Evolutionary conservation across 2,888 invertebrate species (phyloP).

Genomic region (Amiota communis): DNA sequence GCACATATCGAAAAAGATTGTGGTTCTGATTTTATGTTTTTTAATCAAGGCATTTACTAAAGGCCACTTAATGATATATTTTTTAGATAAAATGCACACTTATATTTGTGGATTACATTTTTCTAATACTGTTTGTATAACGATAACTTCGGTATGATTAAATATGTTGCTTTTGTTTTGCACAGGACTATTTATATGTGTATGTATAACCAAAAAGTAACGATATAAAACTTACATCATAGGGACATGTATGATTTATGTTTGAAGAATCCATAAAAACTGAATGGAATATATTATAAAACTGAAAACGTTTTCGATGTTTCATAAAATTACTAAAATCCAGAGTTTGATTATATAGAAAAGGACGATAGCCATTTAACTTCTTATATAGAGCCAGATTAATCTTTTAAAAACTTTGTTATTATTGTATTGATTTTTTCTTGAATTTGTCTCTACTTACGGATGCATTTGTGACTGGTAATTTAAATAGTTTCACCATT

Average conservation of each 20-base stretch:
- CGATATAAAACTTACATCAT: background rate
- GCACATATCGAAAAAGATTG: too few relatives aligned
- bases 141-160: too few relatives aligned
- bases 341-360: background rate
- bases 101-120: too few relatives aligned
- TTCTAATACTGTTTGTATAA: too few relatives aligned
- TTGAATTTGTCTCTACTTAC: background rate
- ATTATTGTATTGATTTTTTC: too few relatives aligned
- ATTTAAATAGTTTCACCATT: background rate
- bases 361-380: background rate
- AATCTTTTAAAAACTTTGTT: background rate
- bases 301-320: background rate
- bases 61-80: too few relatives aligned
- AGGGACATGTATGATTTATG: constrained; percentile 14
- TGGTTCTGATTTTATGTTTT: too few relatives aligned
- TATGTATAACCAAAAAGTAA: too few relatives aligned
- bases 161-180: too few relatives aligned
- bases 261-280: background rate
- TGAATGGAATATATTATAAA: background rate
- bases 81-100: too few relatives aligned
- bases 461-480: background rate
- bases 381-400: background rate
- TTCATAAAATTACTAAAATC: background rate
- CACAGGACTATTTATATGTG: too few relatives aligned
- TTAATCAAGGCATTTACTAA: too few relatives aligned